Evolutionary conservation across 1,140 invertebrate genomes (phyloP).

Genomic region (Tetragnatha versicolor): DNA sequence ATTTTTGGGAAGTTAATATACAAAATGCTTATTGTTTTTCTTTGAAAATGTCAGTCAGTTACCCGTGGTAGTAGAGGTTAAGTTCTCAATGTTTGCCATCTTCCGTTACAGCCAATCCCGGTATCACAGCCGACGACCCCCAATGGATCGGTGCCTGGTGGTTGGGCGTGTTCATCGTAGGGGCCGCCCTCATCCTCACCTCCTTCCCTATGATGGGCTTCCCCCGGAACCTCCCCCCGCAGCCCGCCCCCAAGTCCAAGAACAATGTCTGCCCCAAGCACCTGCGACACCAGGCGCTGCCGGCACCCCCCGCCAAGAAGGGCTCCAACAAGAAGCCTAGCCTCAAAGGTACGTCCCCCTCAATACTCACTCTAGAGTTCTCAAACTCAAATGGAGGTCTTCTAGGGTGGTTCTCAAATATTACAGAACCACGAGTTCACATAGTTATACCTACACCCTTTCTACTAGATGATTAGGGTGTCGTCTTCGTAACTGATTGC

Average conservation of each 20-base stretch:
- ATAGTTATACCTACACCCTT: too few relatives aligned
- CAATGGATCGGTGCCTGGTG: conserved; percentile 91
- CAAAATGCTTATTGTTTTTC: too few relatives aligned
- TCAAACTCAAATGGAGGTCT: too few relatives aligned
- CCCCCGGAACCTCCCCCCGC: conserved; percentile 71
- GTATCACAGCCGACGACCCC: conserved; percentile 75
- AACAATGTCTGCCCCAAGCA: conserved; percentile 30
- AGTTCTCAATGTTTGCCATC: too few relatives aligned
- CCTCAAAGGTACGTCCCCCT: conserved; percentile 38
- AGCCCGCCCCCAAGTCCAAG: not conserved
- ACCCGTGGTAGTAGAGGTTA: too few relatives aligned
- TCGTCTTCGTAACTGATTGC: too few relatives aligned
- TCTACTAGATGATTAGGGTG: too few relatives aligned
- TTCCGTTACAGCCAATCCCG: conserved; percentile 23
- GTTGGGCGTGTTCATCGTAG: conserved; percentile 82
- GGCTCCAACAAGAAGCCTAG: conserved; percentile 31
- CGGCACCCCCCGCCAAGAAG: conserved; percentile 7
- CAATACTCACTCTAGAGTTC: too few relatives aligned
- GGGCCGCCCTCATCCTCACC: conserved; percentile 78
- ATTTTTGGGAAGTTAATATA: too few relatives aligned
- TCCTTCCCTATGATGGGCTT: conserved; percentile 90
- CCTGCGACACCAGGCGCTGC: conserved; percentile 11
- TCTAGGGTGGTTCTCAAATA: too few relatives aligned
- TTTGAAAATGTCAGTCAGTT: too few relatives aligned
- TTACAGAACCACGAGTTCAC: too few relatives aligned